phyloP scores from a whole-genome alignment of 2,888 invertebrate genomes.

The Oxystoma pomonae region DNA sequence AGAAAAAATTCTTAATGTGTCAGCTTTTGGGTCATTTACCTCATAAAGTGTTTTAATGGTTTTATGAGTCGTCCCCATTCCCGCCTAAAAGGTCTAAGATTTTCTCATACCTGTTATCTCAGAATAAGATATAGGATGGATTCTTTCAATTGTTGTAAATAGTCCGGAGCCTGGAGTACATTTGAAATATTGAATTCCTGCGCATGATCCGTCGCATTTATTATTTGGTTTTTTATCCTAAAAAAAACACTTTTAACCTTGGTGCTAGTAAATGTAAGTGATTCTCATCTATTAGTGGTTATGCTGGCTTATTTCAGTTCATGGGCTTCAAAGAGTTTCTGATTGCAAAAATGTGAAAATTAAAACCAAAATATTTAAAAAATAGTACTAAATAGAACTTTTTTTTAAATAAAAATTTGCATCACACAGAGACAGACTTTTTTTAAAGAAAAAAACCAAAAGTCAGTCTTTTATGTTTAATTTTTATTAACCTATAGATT shows the following conservation, averaged over 20 bases:
- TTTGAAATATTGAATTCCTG: constrained; percentile 43
- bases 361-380: not conserved
- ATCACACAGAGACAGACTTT: too few relatives aligned
- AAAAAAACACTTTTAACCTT: too few relatives aligned
- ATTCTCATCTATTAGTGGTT: too few relatives aligned
- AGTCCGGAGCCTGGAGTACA: constrained; percentile 43
- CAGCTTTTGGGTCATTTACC: too few relatives aligned
- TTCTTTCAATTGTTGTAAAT: constrained; percentile 45
- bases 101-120: not conserved
- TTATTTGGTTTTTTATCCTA: constrained; percentile 41
- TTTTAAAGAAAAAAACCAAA: too few relatives aligned
- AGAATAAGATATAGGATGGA: constrained; percentile 27
- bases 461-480: too few relatives aligned
- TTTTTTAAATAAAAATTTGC: not conserved
- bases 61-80: too few relatives aligned
- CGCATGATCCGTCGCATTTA: constrained; percentile 43
- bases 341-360: too few relatives aligned
- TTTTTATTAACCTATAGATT: too few relatives aligned
- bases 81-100: not conserved
- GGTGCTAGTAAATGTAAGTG: too few relatives aligned
- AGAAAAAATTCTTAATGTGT: constrained; percentile 5
- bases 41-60: not conserved
- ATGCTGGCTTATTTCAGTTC: too few relatives aligned
- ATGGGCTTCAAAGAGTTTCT: too few relatives aligned
- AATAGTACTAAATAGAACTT: not conserved